Base-by-base conservation (phyloP, 2,888 invertebrate species). In the Osmoderma eremita region DNA sequence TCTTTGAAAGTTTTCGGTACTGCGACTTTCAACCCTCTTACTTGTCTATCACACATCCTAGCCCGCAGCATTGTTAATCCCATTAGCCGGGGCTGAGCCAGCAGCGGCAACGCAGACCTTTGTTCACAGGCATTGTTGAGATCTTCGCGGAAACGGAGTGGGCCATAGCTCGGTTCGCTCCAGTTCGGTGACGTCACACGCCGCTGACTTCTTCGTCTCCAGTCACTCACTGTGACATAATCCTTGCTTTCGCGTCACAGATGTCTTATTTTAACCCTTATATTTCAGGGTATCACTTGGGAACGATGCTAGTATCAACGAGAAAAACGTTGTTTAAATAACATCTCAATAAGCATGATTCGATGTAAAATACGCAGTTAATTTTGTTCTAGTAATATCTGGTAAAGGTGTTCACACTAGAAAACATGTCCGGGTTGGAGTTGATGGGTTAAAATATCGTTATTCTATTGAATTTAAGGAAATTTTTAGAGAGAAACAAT, bases 101-200 rank as follows among this genome's bases (percentile, higher is more conserved):
- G 42, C 67, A 74, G 72, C 69, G 30, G 58, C 45, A 61, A 20
- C 58, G 58, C 30, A 58, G 77, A 78, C 77, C 79, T 79, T 79
- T 79, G 79, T 79, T 78, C 78, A 70, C 71, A 69, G 70, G 75
- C 73, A 79, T 79, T 79, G 78, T 78, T 72, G 76, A 75, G 75
- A 75, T 76, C 77, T 77, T 77, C 77, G 78, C 78, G 78, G 80
- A 79, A 78, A 77, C 77, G 75, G 76, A 75, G 58, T 45, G 42
- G 30, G 58, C 58, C 48, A 30, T 45, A 15, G 41, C 56, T 30
- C 30, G 39, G 41, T 41, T 56, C 56, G 58, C 75, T 56, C 38
- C 67, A 73, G 72, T 72, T 74, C 82, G 83, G 83, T 83, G 83
- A 84, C 84, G 84, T 83, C 83, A 81, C 83, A 83, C 83, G 77